A percentile compares a stretch with the other conserved stretches of the same genome.
Conservation (phyloP, 1,140 invertebrate species). For the Psilanteris sp. region DNA sequence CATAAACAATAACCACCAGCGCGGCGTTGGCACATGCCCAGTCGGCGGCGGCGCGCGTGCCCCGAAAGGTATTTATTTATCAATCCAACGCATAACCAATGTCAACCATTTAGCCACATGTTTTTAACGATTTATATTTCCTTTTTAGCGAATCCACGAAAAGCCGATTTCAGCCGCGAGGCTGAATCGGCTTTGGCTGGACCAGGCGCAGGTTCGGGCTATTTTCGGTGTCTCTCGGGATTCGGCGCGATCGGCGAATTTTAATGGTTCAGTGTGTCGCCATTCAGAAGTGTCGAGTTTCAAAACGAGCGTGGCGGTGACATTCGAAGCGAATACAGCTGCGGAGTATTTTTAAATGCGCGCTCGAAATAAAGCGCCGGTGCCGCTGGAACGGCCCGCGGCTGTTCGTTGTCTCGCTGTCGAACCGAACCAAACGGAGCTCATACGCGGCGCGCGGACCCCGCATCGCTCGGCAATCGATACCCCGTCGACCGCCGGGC, state of each 20-base stretch:
- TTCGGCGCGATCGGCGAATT: background rate
- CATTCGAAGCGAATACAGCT: slow-evolving; percentile 5
- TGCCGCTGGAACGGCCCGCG: too few relatives aligned
- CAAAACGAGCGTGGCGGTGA: background rate
- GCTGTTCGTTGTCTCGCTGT: too few relatives aligned
- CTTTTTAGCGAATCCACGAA: slow-evolving; percentile 6
- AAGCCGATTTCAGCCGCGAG: slow-evolving; percentile 9
- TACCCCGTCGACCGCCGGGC: too few relatives aligned
- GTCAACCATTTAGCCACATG: too few relatives aligned
- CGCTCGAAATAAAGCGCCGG: background rate
- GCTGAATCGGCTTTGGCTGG: slow-evolving; percentile 6
- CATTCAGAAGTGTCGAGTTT: slow-evolving; percentile 21
- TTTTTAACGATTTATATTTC: slow-evolving; percentile 8
- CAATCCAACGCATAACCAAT: too few relatives aligned
- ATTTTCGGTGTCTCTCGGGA: background rate
- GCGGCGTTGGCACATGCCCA: too few relatives aligned
- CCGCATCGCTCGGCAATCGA: too few relatives aligned
- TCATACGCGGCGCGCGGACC: too few relatives aligned
- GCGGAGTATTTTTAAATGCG: slow-evolving; percentile 18
- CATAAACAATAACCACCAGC: too few relatives aligned
- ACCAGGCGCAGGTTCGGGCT: slow-evolving; percentile 19
- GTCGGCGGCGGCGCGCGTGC: too few relatives aligned
- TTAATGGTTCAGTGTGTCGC: slow-evolving; percentile 10
- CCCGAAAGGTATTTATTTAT: background rate
- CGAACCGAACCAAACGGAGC: too few relatives aligned